Evolutionary conservation across 2,797 vertebrate species (phyloP).

Genomic region (Tadarida brasiliensis): DNA sequence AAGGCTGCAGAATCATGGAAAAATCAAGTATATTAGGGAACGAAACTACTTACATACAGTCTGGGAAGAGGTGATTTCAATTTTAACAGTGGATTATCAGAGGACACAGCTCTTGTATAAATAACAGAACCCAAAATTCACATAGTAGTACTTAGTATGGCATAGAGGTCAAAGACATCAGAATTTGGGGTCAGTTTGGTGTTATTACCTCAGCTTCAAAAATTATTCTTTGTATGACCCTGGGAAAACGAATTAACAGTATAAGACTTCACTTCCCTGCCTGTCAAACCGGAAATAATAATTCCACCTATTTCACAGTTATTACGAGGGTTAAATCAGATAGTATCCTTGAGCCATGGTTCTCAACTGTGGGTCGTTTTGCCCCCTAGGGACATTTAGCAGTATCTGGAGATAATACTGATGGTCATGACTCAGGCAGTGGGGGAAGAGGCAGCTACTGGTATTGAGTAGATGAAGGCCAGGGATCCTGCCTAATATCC

Average conservation of each 20-base stretch:
- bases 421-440: not conserved
- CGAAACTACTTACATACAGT: not conserved
- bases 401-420: not conserved
- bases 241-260: not conserved
- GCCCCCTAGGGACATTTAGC: not conserved
- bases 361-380: not conserved
- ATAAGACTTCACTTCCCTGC: not conserved
- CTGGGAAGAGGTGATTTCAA: not conserved
- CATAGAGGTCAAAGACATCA: not conserved
- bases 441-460: not conserved
- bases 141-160: not conserved
- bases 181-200: not conserved
- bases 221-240: not conserved
- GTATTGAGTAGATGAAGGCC: not conserved
- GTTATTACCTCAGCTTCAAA: not conserved
- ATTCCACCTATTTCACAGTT: not conserved
- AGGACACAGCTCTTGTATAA: not conserved
- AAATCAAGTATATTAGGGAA: not conserved
- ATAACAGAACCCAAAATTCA: not conserved
- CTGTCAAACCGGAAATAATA: not conserved
- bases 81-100: not conserved
- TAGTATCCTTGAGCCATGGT: not conserved
- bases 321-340: slow-evolving; percentile 16
- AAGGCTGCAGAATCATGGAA: not conserved
- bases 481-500: not conserved